Evolutionary conservation across 2,888 invertebrate genomes (phyloP), one percentile per base, ranked within the genome.

Genomic region (Scrobipalpa atriplicella): DNA sequence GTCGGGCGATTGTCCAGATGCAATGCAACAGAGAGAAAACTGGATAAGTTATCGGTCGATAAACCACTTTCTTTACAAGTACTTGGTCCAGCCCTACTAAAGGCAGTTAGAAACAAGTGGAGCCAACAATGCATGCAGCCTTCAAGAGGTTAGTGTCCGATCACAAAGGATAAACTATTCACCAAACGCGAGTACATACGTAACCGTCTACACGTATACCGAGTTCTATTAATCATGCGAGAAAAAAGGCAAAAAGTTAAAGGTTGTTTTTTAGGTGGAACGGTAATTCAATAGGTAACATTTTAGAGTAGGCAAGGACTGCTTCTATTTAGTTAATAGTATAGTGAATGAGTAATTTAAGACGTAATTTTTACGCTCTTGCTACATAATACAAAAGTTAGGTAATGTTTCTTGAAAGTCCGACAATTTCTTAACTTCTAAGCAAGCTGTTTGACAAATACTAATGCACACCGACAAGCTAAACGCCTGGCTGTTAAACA

Each of bases 121-220:
- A 16, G 16, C 13, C n/a, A 16, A 38, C 58, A 36, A n/a, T 64
- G 68, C 66, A 66, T 68, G 65, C 73, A 75, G 75, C 77, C 80
- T 78, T 78, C 75, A 69, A 68, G 70, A 77, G 79, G 80, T 81
- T 76, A 81, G 67, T 76, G 81, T 66, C 77, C 81, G 76, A 73
- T 71, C 76, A 81, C 80, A 81, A 81, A 79, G 75, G 72, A 72
- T 38, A 66, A 63, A 66, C 67, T 63, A 51, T n/a, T 56, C 29
- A 36, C 56, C 16, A 58, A 58, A 58, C 58, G 43, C 13, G 10
- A 13, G 43, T 43, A 61, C 18, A n/a, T 19, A 61, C 61, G 41
- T 29, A 9, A 41, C 61, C 16, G 39, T 36, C 66, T 13, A 61
- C 58, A 63, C 66, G 64, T 56, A 66, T 65, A 62, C 38, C 47